A percentile compares a stretch with the other conserved stretches of the same genome.
phyloP scores from a whole-genome alignment of 2,113 vertebrate species.

The Sitta europaea region DNA sequence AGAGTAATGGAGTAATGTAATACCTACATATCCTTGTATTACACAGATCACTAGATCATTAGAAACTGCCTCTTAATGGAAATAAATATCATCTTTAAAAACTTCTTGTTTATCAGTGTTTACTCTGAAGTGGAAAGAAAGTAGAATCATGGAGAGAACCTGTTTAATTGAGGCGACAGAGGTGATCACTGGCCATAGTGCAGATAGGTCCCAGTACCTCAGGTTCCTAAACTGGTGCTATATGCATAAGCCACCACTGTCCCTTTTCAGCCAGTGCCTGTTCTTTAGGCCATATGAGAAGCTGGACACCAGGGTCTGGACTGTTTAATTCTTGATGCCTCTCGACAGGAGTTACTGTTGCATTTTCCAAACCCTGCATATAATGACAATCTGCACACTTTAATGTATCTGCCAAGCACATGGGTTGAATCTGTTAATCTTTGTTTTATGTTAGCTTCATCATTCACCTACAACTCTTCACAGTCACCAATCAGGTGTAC shows the following conservation, averaged over 20 bases:
- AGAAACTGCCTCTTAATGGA: not conserved
- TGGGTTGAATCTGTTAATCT: not conserved
- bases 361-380: not conserved
- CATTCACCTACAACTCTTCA: not conserved
- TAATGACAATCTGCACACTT: not conserved
- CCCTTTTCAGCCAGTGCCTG: not conserved
- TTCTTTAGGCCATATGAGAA: not conserved
- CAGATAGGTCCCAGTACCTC: not conserved
- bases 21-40: not conserved
- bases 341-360: not conserved
- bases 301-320: not conserved
- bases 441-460: conserved; percentile 11
- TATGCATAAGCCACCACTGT: not conserved
- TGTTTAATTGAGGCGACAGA: not conserved
- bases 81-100: not conserved
- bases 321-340: not conserved
- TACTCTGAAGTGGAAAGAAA: not conserved
- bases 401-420: conserved; percentile 27
- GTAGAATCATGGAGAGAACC: not conserved
- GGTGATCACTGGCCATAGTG: not conserved
- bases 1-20: not conserved
- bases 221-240: not conserved
- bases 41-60: not conserved
- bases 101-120: not conserved
- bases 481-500: not conserved